Base-by-base conservation (phyloP, 2,113 vertebrate genomes). In the Planiliza haematocheilus region DNA sequence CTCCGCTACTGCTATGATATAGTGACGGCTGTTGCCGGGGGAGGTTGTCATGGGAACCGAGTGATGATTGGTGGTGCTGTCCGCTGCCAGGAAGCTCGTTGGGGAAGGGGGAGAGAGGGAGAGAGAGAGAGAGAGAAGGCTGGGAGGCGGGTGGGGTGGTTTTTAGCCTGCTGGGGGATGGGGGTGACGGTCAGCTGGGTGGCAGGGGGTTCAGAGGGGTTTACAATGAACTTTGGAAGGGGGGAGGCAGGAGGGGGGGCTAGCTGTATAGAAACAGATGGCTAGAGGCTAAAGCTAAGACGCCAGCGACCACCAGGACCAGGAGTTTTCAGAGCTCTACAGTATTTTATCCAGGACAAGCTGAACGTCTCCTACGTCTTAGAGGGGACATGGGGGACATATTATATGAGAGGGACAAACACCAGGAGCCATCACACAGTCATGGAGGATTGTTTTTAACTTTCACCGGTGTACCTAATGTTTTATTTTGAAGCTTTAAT, bases 21-120 rank as follows among this genome's bases (percentile, higher is more conserved):
- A 94, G 96, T 95, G 95, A 95, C 94, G 94, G 95, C 93, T 93
- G 96, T 96, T 93, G 96, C 95, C 87, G 94, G 94, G 90, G 81
- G 94, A 96, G 89, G 95, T 96, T 96, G 94, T 95, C 86, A 97
- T 95, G 93, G 96, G 91, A 95, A 96, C 95, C 94, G 93, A 92
- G 89, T 95, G 94, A 94, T 96, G 96, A 94, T 94, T 93, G 95
- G 94, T 94, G 70, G 93, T 91, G 95, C 91, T 95, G 95, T 95
- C 94, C 78, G 77, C 94, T 93, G 91, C 94, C 94, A 92, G 95
- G 93, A 94, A 95, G 94, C 94, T 96, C 93, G 88, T 82, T 70
- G 85, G 95, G 95, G 86, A 30, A 5, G 24, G 24, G 24, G 24
- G 24, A 30, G 82, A 81, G 79, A 94, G 94, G 81, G 94, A 46